Base-by-base conservation (phyloP, 2,113 vertebrate genomes). In the Myrmecophaga tridactyla region DNA sequence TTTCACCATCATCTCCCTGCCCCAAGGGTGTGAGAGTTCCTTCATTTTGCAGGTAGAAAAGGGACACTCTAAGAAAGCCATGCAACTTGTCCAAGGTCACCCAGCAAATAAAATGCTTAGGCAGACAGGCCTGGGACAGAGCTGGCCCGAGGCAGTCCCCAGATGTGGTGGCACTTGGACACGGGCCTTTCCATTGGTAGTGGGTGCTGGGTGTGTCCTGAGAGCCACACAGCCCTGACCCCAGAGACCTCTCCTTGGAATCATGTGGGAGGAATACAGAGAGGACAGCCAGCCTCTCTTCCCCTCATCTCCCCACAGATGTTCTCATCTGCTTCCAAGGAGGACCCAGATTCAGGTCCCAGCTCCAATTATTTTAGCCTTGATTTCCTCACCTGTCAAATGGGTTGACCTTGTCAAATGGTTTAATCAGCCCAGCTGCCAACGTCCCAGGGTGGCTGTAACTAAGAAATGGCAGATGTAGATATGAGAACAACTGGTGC, bases 161-260 rank as follows among this genome's bases (percentile, higher is more conserved):
- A 29, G 17, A 17, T 39, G n/a, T 0, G 3, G 76, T 27, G 34
- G n/a, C 21, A 3, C 27, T 9, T 2, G 25, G 69, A 63, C 20
- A 13, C 27, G 76, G 51, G 3, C 34, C 34, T 27, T 6, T 60
- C 29, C 4, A n/a, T 27, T 18, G 53, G 75, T 80, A 13, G 72
- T 13, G 9, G 86, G 56, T 31, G 8, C 12, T 0, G 2, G 1
- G 27, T 23, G 58, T 31, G 25, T 12, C 94, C 60, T 10, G 41
- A 67, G 63, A 13, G 13, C 20, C 58, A 39, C 10, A 1, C 3
- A 9, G 63, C 67, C 20, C 0, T 1, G 34, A 12, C 1, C 1
- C 25, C 11, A 7, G 48, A 46, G 81, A 23, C 29, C 56, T 23
- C 13, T 36, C 72, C 63, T 39, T 1, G 21, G 46, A 36, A 31